phyloP scores from a whole-genome alignment of 2,888 invertebrate genomes.

The Hyposoter didymator region DNA sequence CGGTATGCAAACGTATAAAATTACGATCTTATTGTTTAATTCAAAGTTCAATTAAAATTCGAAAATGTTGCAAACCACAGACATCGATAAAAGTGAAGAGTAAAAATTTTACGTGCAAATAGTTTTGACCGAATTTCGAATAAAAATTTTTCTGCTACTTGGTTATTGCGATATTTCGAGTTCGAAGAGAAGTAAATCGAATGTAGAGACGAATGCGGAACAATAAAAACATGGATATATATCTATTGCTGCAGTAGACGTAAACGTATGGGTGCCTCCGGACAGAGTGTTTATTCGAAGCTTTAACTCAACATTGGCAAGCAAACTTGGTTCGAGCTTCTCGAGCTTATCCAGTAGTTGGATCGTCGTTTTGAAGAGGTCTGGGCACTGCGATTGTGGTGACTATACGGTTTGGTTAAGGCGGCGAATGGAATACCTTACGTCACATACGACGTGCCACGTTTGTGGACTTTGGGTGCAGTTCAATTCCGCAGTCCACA shows the following conservation, averaged over 20 bases:
- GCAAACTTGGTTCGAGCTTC: conserved; percentile 36
- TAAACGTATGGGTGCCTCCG: conserved; percentile 25
- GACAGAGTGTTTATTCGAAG: conserved; percentile 53
- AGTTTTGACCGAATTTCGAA: background rate
- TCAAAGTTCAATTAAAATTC: background rate
- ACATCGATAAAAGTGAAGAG: background rate
- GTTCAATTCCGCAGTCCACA: background rate
- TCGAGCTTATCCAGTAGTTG: conserved; percentile 46
- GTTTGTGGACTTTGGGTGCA: conserved; percentile 5
- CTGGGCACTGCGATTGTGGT: conserved; percentile 14
- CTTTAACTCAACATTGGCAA: conserved; percentile 46
- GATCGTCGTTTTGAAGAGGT: conserved; percentile 35
- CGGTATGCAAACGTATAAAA: too few relatives aligned
- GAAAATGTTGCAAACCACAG: background rate
- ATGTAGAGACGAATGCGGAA: background rate
- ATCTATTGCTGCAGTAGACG: conserved; percentile 1
- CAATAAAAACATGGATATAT: background rate
- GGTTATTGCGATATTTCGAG: background rate
- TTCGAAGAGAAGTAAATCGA: background rate
- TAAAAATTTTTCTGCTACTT: background rate
- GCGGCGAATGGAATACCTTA: background rate
- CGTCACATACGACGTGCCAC: background rate
- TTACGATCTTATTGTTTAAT: too few relatives aligned
- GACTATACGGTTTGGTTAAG: conserved; percentile 18
- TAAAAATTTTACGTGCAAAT: background rate